Evolutionary conservation across 2,797 vertebrate genomes (phyloP).

Genomic region (Micromesistius poutassou): DNA sequence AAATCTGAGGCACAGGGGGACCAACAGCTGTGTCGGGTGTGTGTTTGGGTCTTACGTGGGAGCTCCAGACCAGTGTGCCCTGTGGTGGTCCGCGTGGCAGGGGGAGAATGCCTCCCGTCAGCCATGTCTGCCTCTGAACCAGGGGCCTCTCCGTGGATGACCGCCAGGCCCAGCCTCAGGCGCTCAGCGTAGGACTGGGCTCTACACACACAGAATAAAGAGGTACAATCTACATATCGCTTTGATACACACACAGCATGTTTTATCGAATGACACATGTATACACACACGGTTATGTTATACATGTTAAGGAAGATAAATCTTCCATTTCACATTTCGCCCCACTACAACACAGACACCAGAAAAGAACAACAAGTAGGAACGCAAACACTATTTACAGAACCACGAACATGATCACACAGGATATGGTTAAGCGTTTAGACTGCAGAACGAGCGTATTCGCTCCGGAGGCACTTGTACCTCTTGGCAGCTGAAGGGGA

Average conservation of each 20-base stretch:
- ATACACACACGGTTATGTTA: neutral
- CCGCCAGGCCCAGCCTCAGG: constrained; percentile 88
- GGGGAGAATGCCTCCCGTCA: constrained; percentile 89
- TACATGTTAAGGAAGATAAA: too few relatives aligned
- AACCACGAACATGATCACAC: neutral
- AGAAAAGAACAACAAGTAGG: neutral
- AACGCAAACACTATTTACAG: neutral
- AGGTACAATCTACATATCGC: neutral
- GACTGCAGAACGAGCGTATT: neutral
- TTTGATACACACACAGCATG: neutral
- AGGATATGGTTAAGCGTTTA: neutral
- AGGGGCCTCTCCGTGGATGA: constrained; percentile 93
- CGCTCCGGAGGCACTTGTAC: constrained; percentile 63
- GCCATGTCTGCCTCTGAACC: constrained; percentile 91
- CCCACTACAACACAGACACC: neutral
- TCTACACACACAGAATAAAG: constrained; percentile 61
- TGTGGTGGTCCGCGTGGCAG: constrained; percentile 79
- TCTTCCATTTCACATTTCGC: too few relatives aligned
- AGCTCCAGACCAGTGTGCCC: constrained; percentile 90
- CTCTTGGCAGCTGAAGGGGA: constrained; percentile 95
- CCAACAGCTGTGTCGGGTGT: neutral
- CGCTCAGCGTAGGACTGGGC: constrained; percentile 95
- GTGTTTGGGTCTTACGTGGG: constrained; percentile 80
- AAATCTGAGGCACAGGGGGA: neutral
- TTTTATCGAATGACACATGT: too few relatives aligned